Evolutionary conservation across 2,797 vertebrate genomes (phyloP).

Genomic region (Novumbra hubbsi): DNA sequence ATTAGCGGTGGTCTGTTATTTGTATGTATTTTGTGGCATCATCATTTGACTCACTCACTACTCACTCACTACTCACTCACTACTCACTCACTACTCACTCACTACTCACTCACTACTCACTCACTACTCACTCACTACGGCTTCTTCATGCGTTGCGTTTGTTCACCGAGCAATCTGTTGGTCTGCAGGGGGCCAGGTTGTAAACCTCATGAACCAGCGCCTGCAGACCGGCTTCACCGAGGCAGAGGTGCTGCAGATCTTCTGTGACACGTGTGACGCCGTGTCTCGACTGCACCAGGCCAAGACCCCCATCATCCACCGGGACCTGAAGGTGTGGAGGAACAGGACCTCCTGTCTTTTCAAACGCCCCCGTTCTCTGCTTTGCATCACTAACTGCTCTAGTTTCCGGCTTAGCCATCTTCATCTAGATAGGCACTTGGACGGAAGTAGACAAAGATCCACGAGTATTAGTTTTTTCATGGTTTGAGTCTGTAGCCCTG

Average conservation of each 20-base stretch:
- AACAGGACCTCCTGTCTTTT: background rate
- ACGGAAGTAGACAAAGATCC: background rate
- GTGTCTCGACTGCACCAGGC: conserved; percentile 92
- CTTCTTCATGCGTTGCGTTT: background rate
- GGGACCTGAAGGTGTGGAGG: conserved; percentile 89
- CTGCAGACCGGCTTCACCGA: conserved; percentile 95
- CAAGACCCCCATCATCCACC: conserved; percentile 91
- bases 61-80: too few species aligned
- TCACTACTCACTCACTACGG: too few species aligned
- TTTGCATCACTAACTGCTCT: background rate
- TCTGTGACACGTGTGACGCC: conserved; percentile 95
- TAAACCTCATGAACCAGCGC: conserved; percentile 98
- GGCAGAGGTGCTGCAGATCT: conserved; percentile 93
- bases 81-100: too few species aligned
- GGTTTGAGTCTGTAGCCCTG: too few species aligned
- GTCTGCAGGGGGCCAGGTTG: conserved; percentile 90
- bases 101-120: too few species aligned
- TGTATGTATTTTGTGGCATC: too few species aligned
- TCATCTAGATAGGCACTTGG: background rate
- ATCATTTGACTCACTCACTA: too few species aligned
- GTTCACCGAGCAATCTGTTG: conserved; percentile 1
- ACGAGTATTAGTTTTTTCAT: background rate
- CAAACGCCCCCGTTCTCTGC: background rate
- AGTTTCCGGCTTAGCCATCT: background rate
- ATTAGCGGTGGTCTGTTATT: too few species aligned